These are phyloP conservation scores for Ploceus nigricollis DNA, from an alignment of 2,113 vertebrate genomes.

Conservation along the genomic window DNA sequence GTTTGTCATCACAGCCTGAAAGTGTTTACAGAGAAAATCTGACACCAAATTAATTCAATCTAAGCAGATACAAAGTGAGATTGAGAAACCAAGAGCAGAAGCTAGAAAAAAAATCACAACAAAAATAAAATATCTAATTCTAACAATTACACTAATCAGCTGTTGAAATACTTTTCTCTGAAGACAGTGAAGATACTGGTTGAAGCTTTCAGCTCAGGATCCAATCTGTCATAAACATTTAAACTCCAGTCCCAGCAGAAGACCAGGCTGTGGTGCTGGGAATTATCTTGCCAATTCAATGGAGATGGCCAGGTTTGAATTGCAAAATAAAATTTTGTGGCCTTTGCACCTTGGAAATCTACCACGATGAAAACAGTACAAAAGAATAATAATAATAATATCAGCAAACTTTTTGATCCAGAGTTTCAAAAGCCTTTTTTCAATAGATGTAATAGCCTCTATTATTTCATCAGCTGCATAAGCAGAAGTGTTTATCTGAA, in stretches of 20 bases:
- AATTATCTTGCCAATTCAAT: neutral
- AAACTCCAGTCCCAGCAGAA: neutral
- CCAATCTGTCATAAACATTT: neutral
- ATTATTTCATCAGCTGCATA: neutral
- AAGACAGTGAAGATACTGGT: neutral
- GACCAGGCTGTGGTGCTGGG: neutral
- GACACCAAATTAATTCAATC: conserved; percentile 17
- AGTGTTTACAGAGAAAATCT: neutral
- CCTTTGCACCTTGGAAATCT: neutral
- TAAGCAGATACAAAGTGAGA: neutral
- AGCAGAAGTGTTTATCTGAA: neutral
- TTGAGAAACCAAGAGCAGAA: neutral
- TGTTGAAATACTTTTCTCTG: neutral
- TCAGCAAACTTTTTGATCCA: neutral
- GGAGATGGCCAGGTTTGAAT: neutral
- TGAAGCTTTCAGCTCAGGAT: neutral
- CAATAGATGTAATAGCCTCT: neutral
- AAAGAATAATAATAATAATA: neutral
- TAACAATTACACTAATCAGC: neutral
- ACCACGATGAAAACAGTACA: neutral
- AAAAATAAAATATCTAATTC: neutral
- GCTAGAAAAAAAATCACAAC: neutral
- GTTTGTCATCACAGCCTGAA: neutral
- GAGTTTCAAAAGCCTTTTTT: neutral
- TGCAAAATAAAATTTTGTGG: neutral